Evolutionary conservation across 2,797 vertebrate genomes (phyloP).

Genomic region (Heterohyrax brucei): DNA sequence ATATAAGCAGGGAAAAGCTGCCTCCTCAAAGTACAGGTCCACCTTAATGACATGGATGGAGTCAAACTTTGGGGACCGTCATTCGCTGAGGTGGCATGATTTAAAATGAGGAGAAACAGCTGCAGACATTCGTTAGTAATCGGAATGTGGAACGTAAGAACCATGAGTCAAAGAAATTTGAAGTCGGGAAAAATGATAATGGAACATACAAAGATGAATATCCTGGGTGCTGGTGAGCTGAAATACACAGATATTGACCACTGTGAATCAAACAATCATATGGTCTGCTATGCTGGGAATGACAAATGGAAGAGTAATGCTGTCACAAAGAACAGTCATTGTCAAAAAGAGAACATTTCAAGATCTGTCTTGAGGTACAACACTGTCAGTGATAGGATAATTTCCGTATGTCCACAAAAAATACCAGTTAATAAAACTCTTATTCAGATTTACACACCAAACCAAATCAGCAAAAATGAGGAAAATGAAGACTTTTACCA

Average conservation of each 20-base stretch:
- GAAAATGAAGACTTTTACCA: neutral
- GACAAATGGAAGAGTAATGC: neutral
- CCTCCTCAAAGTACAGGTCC: neutral
- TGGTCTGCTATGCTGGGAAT: neutral
- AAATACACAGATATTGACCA: neutral
- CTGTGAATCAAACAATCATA: neutral
- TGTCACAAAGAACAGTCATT: no score
- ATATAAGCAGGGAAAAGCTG: neutral
- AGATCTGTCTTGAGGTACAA: neutral
- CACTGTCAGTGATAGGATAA: neutral
- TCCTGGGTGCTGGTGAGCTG: neutral
- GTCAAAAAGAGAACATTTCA: neutral
- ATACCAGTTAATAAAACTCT: neutral
- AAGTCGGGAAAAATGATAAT: neutral
- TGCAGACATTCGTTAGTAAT: neutral
- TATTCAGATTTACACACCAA: neutral
- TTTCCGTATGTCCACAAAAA: neutral
- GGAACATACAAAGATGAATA: neutral
- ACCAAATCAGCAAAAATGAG: neutral
- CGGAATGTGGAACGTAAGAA: neutral
- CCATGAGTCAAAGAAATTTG: neutral
- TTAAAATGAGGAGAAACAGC: neutral
- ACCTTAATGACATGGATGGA: neutral
- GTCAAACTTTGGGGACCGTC: neutral
- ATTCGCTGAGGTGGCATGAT: neutral